Evolutionary conservation across 2,888 invertebrate genomes (phyloP), one percentile per base, ranked within the genome.

Genomic region (Bhutanitis thaidina): DNA sequence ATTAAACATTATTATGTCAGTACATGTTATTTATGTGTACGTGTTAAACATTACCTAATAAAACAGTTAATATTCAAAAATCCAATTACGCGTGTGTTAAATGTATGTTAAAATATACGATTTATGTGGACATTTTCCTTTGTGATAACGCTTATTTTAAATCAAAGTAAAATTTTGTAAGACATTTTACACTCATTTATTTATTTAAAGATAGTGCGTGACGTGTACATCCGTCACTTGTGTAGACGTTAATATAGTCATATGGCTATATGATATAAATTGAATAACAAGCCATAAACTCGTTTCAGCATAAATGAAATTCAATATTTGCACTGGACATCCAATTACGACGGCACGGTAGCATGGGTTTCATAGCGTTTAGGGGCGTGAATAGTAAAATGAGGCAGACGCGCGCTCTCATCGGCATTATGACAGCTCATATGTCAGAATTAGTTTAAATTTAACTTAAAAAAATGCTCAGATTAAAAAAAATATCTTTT

Each of bases 241-340:
- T 16, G 13, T 20, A 39, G 9, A 37, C 32, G 39, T 34, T 20
- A 45, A 39, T 39, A 37, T 32, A 35, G 41, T 41, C 44, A 41
- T 46, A 20, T 10, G 37, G 43, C 30, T 37, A 53, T 16, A 2
- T 20, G 41, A 27, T 47, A 54, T 54, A 55, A 58, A 62, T 65
- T 60, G 52, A 58, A 60, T 62, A 59, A 59, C 60, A 61, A 58
- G 54, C 60, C 58, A 57, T 60, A 56, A 58, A 66, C 61, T 59
- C 54, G 64, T 63, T 63, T 54, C 61, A 54, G 52, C 58, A 53
- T 59, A 60, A 60, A 64, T 65, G 58, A 62, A 63, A 61, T 65
- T 61, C 59, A 65, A 63, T 67, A 64, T 65, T 62, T 64, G 60
- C 60, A 54, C 45, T 61, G 58, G 59, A 63, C 60, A 58, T 63